These are phyloP conservation scores for Fregetta grallaria DNA, from an alignment of 2,113 vertebrate genomes.

Conservation along the genomic window DNA sequence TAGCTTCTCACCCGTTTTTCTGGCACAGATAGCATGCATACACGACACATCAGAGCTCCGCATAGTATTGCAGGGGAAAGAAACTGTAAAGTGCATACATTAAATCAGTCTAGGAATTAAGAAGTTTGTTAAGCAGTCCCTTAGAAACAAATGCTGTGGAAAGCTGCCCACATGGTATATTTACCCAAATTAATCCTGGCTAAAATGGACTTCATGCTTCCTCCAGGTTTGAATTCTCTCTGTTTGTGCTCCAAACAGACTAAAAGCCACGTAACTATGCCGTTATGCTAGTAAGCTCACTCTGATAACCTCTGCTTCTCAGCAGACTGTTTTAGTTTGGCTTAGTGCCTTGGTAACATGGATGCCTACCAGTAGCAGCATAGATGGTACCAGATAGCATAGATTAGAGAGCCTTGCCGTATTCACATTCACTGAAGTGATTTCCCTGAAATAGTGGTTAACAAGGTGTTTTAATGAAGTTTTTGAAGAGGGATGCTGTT, in stretches of 20 bases:
- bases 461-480: neutral
- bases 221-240: neutral
- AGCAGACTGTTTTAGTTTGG: neutral
- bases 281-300: neutral
- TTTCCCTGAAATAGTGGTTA: neutral
- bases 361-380: neutral
- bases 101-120: neutral
- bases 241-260: neutral
- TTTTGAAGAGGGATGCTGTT: neutral
- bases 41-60: neutral
- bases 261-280: neutral
- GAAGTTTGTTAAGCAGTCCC: neutral
- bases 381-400: neutral
- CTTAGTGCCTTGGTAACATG: neutral
- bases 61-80: neutral
- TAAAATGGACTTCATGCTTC: neutral
- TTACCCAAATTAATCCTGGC: neutral
- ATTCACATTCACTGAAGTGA: fast-evolving
- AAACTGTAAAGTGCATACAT: neutral
- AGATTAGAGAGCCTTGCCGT: neutral
- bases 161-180: neutral
- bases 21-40: neutral
- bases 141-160: neutral
- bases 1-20: neutral
- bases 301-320: neutral